A percentile compares a stretch with the other conserved stretches of the same genome.
phyloP scores from a whole-genome alignment of 1,140 invertebrate genomes.

The Danaus plexippus region DNA sequence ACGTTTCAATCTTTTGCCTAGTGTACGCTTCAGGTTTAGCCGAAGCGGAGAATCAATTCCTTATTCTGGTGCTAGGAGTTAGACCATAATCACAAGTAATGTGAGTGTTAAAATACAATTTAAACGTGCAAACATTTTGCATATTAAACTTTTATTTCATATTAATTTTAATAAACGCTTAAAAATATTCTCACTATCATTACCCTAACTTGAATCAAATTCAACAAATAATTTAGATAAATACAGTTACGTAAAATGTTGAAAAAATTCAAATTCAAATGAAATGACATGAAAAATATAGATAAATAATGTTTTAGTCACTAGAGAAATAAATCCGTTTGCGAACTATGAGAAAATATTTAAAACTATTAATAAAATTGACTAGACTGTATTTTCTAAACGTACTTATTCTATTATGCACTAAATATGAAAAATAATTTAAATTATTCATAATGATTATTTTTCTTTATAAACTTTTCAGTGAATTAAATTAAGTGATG shows the following conservation, averaged over 20 bases:
- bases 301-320: too few relatives aligned
- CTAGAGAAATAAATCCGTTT: too few relatives aligned
- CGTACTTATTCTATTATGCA: slow-evolving; percentile 15
- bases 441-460: neutral
- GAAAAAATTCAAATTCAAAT: too few relatives aligned
- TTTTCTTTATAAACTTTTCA: neutral
- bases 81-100: too few relatives aligned
- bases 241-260: too few relatives aligned
- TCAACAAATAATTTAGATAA: slow-evolving; percentile 6
- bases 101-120: too few relatives aligned
- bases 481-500: slow-evolving; percentile 1
- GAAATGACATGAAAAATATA: too few relatives aligned
- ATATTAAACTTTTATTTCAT: too few relatives aligned
- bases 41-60: too few relatives aligned
- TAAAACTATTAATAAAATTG: slow-evolving; percentile 35
- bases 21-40: slow-evolving; percentile 3
- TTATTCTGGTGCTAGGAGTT: too few relatives aligned
- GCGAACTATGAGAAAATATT: neutral
- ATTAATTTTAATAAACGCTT: slow-evolving; percentile 12
- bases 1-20: slow-evolving; percentile 23
- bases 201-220: slow-evolving; percentile 27
- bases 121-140: too few relatives aligned
- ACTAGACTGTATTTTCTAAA: slow-evolving; percentile 33
- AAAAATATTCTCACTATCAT: slow-evolving; percentile 30
- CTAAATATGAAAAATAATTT: slow-evolving; percentile 8